A percentile compares a stretch with the other conserved stretches of the same genome.
phyloP scores from a whole-genome alignment of 2,888 invertebrate genomes.

The Polymixis flavicincta region DNA sequence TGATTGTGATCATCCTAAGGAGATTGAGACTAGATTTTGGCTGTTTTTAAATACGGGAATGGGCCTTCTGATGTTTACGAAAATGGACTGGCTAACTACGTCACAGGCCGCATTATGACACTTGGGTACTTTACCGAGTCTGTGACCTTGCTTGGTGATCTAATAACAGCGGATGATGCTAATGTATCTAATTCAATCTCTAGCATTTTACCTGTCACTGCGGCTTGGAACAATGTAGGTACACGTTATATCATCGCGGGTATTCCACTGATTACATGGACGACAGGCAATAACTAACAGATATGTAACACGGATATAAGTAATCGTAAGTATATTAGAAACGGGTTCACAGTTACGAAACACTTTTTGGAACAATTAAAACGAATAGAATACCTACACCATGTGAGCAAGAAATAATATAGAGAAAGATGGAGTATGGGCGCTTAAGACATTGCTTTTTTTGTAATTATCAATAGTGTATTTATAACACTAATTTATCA shows the following conservation, averaged over 20 bases:
- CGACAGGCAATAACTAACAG: slow-evolving; percentile 28
- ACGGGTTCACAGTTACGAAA: slow-evolving; percentile 12
- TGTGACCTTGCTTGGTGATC: slow-evolving; percentile 77
- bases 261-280: slow-evolving; percentile 37
- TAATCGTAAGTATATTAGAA: not conserved
- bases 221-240: slow-evolving; percentile 9
- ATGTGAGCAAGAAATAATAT: no score
- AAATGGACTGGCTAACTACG: not conserved
- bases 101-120: slow-evolving; percentile 30
- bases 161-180: slow-evolving; percentile 79
- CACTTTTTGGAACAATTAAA: not conserved
- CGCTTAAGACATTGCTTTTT: not conserved
- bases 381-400: not conserved
- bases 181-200: slow-evolving; percentile 77
- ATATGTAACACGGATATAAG: slow-evolving; percentile 16
- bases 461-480: not conserved
- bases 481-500: not conserved
- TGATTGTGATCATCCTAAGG: no score
- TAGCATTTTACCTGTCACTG: slow-evolving; percentile 62
- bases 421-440: no score
- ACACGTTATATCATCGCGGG: slow-evolving; percentile 3
- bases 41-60: no score
- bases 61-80: no score
- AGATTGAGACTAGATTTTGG: no score
- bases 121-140: slow-evolving; percentile 17